These are phyloP conservation scores for Hirtodrosophila trivittata DNA, from an alignment of 2,888 invertebrate species.

Conservation along the genomic window DNA sequence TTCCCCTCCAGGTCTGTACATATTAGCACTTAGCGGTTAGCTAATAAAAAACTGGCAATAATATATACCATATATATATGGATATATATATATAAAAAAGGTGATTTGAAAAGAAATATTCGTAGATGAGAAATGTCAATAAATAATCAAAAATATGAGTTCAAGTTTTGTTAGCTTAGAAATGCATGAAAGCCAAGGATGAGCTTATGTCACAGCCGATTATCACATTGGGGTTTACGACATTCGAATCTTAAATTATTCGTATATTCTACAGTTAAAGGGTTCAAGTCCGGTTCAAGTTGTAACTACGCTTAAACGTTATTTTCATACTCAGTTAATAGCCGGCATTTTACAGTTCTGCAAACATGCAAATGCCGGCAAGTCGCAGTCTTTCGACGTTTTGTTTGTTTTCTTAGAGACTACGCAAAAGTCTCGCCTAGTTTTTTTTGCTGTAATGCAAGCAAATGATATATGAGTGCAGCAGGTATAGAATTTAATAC, in stretches of 20 bases:
- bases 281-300: not conserved
- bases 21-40: conserved; percentile 56
- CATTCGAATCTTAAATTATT: too few species aligned
- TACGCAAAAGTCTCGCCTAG: conserved; percentile 18
- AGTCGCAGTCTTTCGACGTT: too few species aligned
- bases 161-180: conserved; percentile 34
- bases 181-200: conserved; percentile 47
- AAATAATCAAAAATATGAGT: conserved; percentile 51
- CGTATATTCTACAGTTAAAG: not conserved
- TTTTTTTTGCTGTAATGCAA: conserved; percentile 15
- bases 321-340: not conserved
- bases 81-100: not conserved
- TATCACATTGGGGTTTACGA: too few species aligned
- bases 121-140: conserved; percentile 55
- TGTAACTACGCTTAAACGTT: not conserved
- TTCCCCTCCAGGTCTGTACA: conserved; percentile 15
- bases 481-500: too few species aligned
- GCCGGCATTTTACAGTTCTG: not conserved
- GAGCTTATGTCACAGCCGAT: conserved; percentile 9
- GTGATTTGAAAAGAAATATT: too few species aligned
- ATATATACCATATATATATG: conserved; percentile 4
- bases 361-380: not conserved
- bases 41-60: conserved; percentile 32
- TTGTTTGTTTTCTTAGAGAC: conserved; percentile 1
- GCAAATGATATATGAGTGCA: not conserved